Conservation (phyloP, 2,113 vertebrate species). For the Mustela nigripes region DNA sequence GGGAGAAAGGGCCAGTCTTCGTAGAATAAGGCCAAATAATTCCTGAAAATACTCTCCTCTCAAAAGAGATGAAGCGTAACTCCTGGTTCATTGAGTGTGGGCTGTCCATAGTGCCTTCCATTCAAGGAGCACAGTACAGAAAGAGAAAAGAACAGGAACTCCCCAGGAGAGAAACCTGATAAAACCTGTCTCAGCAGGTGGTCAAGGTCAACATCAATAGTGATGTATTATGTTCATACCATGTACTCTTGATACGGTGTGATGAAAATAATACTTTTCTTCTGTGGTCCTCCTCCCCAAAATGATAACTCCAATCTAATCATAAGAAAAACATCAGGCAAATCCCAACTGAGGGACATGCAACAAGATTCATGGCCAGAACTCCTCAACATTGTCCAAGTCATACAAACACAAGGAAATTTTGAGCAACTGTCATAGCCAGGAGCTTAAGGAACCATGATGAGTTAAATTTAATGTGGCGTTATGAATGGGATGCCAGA, state of each 20-base stretch:
- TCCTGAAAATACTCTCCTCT: too few relatives aligned
- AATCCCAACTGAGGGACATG: neutral
- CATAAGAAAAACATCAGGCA: neutral
- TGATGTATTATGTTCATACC: neutral
- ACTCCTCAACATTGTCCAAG: neutral
- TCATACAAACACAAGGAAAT: neutral
- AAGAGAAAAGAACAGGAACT: neutral
- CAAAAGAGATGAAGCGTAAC: too few relatives aligned
- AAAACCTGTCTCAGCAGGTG: neutral
- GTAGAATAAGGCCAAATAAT: neutral
- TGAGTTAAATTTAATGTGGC: neutral
- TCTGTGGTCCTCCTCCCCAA: neutral
- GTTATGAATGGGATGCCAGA: neutral
- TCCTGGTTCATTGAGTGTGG: neutral
- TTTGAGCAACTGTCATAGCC: neutral
- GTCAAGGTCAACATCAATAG: accelerated
- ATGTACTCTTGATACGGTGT: neutral
- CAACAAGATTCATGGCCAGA: neutral
- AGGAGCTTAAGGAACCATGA: neutral
- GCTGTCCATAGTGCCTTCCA: neutral
- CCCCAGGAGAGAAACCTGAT: neutral
- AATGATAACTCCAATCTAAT: neutral
- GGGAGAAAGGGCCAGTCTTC: neutral
- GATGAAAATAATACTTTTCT: neutral
- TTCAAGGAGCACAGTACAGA: too few relatives aligned